Percentiles rank a stretch among this genome's conserved stretches.
Conservation (phyloP, 37 sponge, comb jelly and placozoan species). For the Tethya wilhelma region DNA sequence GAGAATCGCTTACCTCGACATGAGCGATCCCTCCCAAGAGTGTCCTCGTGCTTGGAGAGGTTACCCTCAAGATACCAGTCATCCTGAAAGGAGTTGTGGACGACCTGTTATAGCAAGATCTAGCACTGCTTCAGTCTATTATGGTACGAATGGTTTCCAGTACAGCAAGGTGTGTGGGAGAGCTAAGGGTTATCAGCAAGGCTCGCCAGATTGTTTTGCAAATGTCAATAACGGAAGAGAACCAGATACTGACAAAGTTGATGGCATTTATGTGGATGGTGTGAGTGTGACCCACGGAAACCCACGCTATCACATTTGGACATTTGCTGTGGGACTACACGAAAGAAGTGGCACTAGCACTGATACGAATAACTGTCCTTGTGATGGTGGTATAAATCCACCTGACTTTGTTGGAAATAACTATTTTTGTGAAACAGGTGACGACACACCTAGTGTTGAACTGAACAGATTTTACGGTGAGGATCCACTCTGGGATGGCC, state of each 20-base stretch:
- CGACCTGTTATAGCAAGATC: neutral
- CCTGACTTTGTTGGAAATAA: constrained; percentile 25
- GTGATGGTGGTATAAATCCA: neutral
- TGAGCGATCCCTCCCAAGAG: constrained; percentile 5
- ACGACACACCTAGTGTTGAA: neutral
- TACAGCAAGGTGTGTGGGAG: constrained; percentile 42
- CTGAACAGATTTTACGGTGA: constrained; percentile 6
- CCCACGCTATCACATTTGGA: constrained; percentile 36
- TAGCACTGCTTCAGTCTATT: neutral
- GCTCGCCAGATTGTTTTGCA: neutral
- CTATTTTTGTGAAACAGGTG: constrained; percentile 38
- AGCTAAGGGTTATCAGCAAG: neutral
- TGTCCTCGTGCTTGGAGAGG: constrained; percentile 19
- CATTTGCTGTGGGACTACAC: neutral
- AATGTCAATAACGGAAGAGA: neutral
- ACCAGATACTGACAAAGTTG: neutral
- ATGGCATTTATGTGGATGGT: constrained; percentile 29
- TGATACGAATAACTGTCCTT: neutral
- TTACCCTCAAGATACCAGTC: too few species aligned
- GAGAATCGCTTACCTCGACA: constrained; percentile 21
- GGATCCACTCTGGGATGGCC: constrained; percentile 47
- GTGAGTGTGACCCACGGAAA: constrained; percentile 33
- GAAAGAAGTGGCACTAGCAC: neutral
- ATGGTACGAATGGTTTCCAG: neutral
- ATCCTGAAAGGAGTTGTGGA: constrained; percentile 17